phyloP scores from a whole-genome alignment of 2,797 vertebrate species.

The Lutjanus argentimaculatus region DNA sequence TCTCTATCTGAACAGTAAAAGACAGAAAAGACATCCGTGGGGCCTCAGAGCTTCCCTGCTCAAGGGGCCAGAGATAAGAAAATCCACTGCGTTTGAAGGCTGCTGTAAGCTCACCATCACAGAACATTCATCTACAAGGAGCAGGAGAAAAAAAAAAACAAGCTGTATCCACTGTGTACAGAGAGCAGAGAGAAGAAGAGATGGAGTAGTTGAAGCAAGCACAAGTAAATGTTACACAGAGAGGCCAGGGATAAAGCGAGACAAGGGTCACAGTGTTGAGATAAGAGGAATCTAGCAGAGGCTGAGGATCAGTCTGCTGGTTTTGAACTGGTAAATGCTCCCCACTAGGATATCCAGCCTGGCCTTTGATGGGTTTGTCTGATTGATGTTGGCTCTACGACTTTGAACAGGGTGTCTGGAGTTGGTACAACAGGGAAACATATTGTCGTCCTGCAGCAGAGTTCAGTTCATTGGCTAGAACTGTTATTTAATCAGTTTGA shows the following conservation, averaged over 20 bases:
- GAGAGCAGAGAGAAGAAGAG: conserved; percentile 15
- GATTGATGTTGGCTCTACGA: conserved; percentile 54
- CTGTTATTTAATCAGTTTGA: conserved; percentile 57
- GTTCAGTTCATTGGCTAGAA: conserved; percentile 8
- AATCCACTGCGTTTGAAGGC: conserved; percentile 57
- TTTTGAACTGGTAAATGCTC: conserved; percentile 71
- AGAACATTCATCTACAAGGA: conserved; percentile 32
- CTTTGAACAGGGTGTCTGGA: conserved; percentile 59
- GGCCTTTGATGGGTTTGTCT: conserved; percentile 60
- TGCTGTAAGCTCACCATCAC: conserved; percentile 58
- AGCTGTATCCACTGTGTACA: conserved; percentile 25
- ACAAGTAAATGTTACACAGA: conserved; percentile 27
- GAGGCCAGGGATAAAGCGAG: conserved; percentile 43
- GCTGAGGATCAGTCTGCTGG: conserved; percentile 53
- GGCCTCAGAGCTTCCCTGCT: conserved; percentile 61
- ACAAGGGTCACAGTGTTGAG: conserved; percentile 35
- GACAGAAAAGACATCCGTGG: conserved; percentile 43
- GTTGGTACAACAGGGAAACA: conserved; percentile 31
- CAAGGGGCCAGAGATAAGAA: conserved; percentile 64
- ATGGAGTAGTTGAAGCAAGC: conserved; percentile 19
- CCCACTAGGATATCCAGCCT: conserved; percentile 38
- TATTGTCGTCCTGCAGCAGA: conserved; percentile 29
- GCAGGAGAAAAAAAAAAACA: conserved; percentile 29
- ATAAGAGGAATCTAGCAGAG: conserved; percentile 53
- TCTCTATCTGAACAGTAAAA: conserved; percentile 49